Evolutionary conservation across 2,113 vertebrate species (phyloP).

Genomic region (Cichladusa arquata): DNA sequence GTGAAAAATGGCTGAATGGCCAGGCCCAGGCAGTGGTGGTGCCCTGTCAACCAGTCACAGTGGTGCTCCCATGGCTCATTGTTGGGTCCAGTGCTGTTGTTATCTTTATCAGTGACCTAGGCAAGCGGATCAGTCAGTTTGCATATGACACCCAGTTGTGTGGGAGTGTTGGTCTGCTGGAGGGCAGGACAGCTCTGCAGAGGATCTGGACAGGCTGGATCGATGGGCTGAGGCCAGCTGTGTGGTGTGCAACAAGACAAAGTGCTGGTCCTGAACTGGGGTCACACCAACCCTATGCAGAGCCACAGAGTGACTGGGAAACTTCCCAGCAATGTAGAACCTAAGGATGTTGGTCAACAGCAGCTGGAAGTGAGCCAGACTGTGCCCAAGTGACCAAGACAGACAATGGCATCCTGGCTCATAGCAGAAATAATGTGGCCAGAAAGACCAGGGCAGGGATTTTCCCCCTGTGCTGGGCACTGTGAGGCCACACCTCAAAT

Average conservation of each 20-base stretch:
- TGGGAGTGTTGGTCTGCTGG: not conserved
- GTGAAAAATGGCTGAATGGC: not conserved
- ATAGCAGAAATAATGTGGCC: not conserved
- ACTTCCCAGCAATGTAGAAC: accelerated
- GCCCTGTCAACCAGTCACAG: not conserved
- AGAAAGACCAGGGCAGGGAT: not conserved
- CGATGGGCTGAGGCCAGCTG: accelerated
- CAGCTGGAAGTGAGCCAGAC: not conserved
- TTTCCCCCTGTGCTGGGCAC: accelerated
- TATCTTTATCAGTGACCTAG: not conserved
- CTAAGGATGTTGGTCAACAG: not conserved
- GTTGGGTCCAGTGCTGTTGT: not conserved
- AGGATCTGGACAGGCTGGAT: not conserved
- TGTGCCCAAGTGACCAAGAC: not conserved
- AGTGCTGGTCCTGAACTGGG: not conserved
- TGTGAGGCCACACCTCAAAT: not conserved
- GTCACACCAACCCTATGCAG: not conserved
- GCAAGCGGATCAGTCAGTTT: not conserved
- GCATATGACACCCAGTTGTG: not conserved
- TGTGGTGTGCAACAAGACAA: not conserved
- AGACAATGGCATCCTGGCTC: not conserved
- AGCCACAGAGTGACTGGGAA: not conserved
- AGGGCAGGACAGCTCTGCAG: not conserved
- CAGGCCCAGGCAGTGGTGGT: too few species aligned
- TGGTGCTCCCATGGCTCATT: not conserved